Percentiles rank a stretch among this genome's conserved stretches.
phyloP scores from a whole-genome alignment of 2,113 vertebrate species.

The Sporophila hypoxantha region DNA sequence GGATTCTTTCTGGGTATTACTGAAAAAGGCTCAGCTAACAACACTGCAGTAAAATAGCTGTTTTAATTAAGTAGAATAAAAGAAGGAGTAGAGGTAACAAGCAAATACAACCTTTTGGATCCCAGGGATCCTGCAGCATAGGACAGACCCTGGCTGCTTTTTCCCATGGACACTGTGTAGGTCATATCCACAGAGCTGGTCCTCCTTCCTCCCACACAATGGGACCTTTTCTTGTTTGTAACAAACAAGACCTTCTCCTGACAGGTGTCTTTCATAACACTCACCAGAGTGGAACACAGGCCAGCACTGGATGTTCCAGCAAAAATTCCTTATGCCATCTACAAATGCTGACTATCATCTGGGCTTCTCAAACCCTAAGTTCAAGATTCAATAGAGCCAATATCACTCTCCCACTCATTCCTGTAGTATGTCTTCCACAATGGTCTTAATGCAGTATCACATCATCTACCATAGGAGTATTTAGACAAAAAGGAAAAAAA shows the following conservation, averaged over 20 bases:
- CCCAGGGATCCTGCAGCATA: fast-evolving
- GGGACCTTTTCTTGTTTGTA: not conserved
- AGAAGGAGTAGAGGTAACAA: not conserved
- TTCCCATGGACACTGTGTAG: not conserved
- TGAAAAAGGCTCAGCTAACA: not conserved
- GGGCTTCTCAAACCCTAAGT: not conserved
- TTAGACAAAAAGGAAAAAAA: not conserved
- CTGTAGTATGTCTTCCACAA: not conserved
- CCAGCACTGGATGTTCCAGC: not conserved
- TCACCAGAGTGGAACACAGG: not conserved
- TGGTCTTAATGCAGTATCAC: not conserved
- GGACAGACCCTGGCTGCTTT: not conserved
- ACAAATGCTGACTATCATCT: not conserved
- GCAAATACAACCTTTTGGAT: not conserved
- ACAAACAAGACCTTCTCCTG: not conserved
- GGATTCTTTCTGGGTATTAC: not conserved
- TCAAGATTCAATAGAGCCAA: not conserved
- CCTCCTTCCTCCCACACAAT: not conserved
- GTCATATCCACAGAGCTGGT: fast-evolving
- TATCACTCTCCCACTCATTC: not conserved
- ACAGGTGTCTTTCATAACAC: not conserved
- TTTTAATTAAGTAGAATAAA: not conserved
- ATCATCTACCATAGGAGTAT: not conserved
- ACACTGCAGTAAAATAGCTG: not conserved
- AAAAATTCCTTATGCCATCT: not conserved